Conservation (phyloP, 2,113 vertebrate genomes). For the Hemichromis elongatus region DNA sequence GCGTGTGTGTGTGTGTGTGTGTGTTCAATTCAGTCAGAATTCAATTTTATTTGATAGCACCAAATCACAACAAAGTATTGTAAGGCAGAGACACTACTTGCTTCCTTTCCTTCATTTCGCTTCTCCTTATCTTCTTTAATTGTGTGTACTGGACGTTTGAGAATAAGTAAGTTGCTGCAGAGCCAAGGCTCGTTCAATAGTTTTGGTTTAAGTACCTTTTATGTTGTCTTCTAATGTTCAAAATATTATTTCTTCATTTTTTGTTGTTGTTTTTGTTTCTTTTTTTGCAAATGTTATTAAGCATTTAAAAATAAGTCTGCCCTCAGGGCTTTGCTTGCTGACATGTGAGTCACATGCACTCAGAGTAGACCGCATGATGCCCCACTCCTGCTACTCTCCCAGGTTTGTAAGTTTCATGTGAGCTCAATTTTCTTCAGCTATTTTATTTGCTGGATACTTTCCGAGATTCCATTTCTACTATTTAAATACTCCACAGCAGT, state of each 20-base stretch:
- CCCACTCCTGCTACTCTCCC: neutral
- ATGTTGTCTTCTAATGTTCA: neutral
- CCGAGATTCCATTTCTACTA: neutral
- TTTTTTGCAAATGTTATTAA: neutral
- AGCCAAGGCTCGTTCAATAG: neutral
- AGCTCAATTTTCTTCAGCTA: slow-evolving; percentile 30
- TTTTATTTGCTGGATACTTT: neutral
- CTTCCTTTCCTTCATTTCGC: neutral
- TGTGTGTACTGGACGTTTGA: neutral
- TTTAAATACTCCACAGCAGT: neutral
- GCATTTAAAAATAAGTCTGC: neutral
- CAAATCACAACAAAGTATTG: neutral
- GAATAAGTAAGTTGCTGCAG: neutral
- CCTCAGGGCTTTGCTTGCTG: neutral
- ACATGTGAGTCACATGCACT: slow-evolving; percentile 46
- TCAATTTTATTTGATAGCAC: neutral
- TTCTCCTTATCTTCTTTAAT: neutral
- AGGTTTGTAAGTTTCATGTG: slow-evolving; percentile 21
- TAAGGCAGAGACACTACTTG: neutral
- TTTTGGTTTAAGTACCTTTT: neutral
- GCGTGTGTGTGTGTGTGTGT: neutral
- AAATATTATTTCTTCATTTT: accelerated
- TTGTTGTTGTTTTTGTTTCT: neutral
- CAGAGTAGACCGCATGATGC: slow-evolving; percentile 17
- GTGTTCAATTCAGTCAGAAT: neutral